Conservation (phyloP, 2,797 vertebrate species). For the Trematomus bernacchii region DNA sequence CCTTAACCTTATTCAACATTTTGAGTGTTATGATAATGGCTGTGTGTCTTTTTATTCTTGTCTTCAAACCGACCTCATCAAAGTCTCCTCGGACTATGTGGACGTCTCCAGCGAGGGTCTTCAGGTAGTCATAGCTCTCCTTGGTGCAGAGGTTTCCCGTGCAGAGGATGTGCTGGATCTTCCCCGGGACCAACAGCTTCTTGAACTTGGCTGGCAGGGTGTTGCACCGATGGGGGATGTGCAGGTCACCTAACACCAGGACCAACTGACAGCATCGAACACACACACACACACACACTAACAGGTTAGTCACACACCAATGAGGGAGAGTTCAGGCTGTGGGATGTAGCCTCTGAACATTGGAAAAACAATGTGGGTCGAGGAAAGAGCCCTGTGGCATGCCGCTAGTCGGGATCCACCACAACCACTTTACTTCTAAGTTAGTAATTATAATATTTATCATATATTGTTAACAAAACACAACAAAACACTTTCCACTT, state of each 20-base stretch:
- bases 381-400: slow-evolving; percentile 35
- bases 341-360: not conserved
- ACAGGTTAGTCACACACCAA: slow-evolving; percentile 11
- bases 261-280: slow-evolving; percentile 89
- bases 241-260: slow-evolving; percentile 98
- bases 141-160: slow-evolving; percentile 99
- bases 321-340: slow-evolving; percentile 14
- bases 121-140: slow-evolving; percentile 99
- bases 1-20: no score
- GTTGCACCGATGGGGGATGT: slow-evolving; percentile 99
- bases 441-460: slow-evolving; percentile 16
- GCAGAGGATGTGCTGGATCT: slow-evolving; percentile 99
- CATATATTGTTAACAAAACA: slow-evolving; percentile 4
- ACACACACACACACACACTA: slow-evolving; percentile 8
- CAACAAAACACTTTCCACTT: not conserved
- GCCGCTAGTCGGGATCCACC: slow-evolving; percentile 14
- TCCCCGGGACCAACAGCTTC: slow-evolving; percentile 97
- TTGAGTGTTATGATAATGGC: no score
- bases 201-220: slow-evolving; percentile 99
- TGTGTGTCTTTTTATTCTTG: not conserved
- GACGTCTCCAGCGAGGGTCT: slow-evolving; percentile 97
- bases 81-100: slow-evolving; percentile 99
- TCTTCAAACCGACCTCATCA: slow-evolving; percentile 88
- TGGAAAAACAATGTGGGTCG: not conserved
- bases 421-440: not conserved